Base-by-base conservation (phyloP, 35 echinoderm and acorn worm species). In the Patiria miniata region DNA sequence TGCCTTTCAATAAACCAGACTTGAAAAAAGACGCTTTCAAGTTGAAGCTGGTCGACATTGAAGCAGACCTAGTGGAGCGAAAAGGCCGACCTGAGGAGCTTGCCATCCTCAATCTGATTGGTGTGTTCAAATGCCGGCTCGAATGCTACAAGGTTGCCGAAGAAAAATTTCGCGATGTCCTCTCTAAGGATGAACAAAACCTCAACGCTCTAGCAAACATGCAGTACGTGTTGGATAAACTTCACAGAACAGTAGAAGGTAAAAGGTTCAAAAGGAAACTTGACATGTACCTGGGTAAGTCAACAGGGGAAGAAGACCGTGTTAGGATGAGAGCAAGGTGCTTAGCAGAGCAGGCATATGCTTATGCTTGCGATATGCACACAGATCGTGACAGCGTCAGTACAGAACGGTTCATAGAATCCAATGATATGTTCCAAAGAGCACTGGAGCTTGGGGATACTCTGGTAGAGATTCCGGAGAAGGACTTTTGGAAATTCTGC, bases 301-400 rank as follows among this genome's bases (percentile, higher is more conserved):
- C 65, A 14, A 34, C 65, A 10, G 29, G 29, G 65, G n/a, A n/a
- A n/a, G n/a, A n/a, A n/a, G 65, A 34, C 65, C 10, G 19, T 23
- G 26, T 34, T 23, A 73, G 65, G 14, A 73, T 73, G 23, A 73
- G 29, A 23, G 65, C 65, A 73, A 73, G 65, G 65, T 73, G 65
- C 34, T 23, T 73, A 73, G 65, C 65, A 32, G 65, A 73, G 65
- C 65, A 73, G 65, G 65, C 30, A 32, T 73, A 73, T 34, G 15
- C 34, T 26, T 73, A 32, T 16, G 65, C 65, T 73, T 26, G 26
- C 18, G 65, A 73, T 30, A 73, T 73, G 8, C 65, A 73, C 65
- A 73, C 65, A 73, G 65, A 73, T 73, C n/a, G n/a, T n/a, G n/a
- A n/a, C n/a, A 34, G 29, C 34, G 65, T 23, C 29, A 30, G 29